phyloP scores from a whole-genome alignment of 2,888 invertebrate species.

The Phengaris arion region DNA sequence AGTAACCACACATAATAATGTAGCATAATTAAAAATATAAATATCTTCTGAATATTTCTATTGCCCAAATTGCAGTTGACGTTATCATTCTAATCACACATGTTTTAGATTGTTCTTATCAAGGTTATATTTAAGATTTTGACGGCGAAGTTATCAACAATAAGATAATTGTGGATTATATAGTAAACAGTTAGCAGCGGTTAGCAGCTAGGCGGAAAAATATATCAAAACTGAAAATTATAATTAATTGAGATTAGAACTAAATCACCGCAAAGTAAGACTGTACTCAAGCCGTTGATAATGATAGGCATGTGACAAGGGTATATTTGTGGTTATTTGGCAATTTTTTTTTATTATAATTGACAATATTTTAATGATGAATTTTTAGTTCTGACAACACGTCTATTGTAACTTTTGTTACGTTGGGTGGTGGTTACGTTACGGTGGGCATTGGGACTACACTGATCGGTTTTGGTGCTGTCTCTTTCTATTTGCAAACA shows the following conservation, averaged over 20 bases:
- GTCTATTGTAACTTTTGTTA: too few relatives aligned
- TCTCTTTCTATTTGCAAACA: slow-evolving; percentile 53
- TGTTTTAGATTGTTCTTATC: not conserved
- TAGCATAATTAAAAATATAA: too few relatives aligned
- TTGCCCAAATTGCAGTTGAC: too few relatives aligned
- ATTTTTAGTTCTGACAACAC: too few relatives aligned
- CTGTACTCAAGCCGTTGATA: not conserved
- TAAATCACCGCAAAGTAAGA: not conserved
- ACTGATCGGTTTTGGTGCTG: too few relatives aligned
- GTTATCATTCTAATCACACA: not conserved
- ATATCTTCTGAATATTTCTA: too few relatives aligned
- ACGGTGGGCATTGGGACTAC: too few relatives aligned
- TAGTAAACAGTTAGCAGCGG: not conserved
- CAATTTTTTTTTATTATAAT: too few relatives aligned
- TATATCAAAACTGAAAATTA: not conserved
- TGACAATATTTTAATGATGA: too few relatives aligned
- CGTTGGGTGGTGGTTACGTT: too few relatives aligned
- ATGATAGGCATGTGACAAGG: not conserved
- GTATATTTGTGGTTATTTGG: too few relatives aligned
- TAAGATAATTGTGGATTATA: not conserved
- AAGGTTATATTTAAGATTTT: slow-evolving; percentile 4
- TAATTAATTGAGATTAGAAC: not conserved
- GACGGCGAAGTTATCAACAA: not conserved
- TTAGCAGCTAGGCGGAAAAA: not conserved
- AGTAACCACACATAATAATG: too few relatives aligned